These are phyloP conservation scores for Mus pahari DNA, from an alignment of 2,113 vertebrate genomes.

Conservation along the genomic window DNA sequence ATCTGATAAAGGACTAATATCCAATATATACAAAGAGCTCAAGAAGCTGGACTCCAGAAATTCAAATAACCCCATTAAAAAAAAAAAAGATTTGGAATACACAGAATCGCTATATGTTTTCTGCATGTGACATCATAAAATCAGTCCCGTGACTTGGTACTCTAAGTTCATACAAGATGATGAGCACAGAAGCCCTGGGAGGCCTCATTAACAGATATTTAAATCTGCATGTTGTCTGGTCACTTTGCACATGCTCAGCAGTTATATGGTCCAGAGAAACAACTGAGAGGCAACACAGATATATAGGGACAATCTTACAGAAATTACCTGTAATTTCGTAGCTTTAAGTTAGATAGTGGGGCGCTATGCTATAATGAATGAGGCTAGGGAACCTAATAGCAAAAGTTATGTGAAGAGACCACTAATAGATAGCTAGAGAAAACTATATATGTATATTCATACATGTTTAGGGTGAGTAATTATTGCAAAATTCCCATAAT, in stretches of 20 bases:
- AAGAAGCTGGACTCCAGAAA: no score
- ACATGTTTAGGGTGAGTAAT: neutral
- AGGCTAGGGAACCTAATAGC: neutral
- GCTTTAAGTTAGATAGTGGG: neutral
- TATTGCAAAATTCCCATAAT: neutral
- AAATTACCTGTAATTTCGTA: neutral
- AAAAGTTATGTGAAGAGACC: neutral
- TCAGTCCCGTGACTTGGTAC: neutral
- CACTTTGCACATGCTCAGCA: no score
- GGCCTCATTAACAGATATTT: neutral
- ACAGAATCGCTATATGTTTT: neutral
- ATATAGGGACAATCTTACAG: accelerated
- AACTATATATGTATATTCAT: neutral
- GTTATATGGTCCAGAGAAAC: neutral
- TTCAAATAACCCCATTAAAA: no score
- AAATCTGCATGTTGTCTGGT: neutral
- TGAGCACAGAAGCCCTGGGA: neutral
- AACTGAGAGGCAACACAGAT: neutral
- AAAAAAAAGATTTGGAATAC: no score
- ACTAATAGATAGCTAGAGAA: neutral
- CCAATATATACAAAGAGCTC: no score
- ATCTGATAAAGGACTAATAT: no score
- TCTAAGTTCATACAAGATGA: neutral
- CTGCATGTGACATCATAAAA: neutral
- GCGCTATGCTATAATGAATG: neutral